phyloP scores from a whole-genome alignment of 2,797 vertebrate species.

The Limosa lapponica region DNA sequence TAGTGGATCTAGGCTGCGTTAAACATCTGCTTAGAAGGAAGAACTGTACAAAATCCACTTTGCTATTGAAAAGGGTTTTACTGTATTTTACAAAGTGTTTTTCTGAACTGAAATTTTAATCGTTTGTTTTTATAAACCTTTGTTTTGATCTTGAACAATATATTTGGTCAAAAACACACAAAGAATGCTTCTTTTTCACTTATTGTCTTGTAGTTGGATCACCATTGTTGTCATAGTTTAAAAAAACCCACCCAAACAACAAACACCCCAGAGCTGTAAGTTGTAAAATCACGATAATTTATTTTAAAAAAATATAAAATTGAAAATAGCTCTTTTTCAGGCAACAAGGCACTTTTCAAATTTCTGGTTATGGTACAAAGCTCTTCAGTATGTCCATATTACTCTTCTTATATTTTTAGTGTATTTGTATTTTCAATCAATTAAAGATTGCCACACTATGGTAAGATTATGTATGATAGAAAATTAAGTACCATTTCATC shows the following conservation, averaged over 20 bases:
- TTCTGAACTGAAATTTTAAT: conserved; percentile 51
- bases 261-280: neutral
- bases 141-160: conserved; percentile 38
- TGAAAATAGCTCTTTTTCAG: neutral
- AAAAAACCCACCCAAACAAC: neutral
- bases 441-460: neutral
- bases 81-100: conserved; percentile 52
- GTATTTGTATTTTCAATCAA: conserved; percentile 21
- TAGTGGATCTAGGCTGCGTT: neutral
- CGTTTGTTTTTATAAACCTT: conserved; percentile 47
- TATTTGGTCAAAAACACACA: conserved; percentile 40
- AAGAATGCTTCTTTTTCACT: conserved; percentile 11
- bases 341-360: neutral
- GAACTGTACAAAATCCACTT: conserved; percentile 39
- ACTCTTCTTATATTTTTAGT: neutral
- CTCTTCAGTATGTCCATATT: neutral
- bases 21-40: conserved; percentile 2
- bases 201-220: neutral
- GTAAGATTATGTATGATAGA: neutral
- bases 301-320: neutral
- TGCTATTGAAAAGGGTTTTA: conserved; percentile 13
- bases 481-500: neutral
- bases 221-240: neutral
- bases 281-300: neutral
- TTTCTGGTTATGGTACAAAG: conserved; percentile 11